Conservation (phyloP, 2,888 invertebrate genomes). For the Hedychridium roseum region DNA sequence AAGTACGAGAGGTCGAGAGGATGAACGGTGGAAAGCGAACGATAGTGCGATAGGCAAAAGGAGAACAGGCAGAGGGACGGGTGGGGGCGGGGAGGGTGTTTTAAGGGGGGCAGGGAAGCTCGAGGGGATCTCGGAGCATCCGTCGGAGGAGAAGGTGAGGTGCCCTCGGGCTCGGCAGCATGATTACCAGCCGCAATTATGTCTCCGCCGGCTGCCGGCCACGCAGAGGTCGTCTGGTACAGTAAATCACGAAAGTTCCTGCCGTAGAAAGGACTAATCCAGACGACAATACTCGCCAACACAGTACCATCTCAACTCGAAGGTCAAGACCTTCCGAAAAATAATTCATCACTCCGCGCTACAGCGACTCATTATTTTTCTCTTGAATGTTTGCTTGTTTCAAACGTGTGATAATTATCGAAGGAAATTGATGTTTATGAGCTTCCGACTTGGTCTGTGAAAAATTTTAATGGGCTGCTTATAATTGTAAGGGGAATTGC, state of each 20-base stretch:
- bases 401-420: too few species aligned
- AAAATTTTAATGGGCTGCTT: too few species aligned
- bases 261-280: background rate
- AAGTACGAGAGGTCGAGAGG: slow-evolving; percentile 17
- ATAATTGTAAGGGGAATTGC: too few species aligned
- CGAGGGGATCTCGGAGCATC: too few species aligned
- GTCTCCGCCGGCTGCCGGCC: slow-evolving; percentile 52
- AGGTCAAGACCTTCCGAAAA: slow-evolving; percentile 7
- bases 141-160: slow-evolving; percentile 19
- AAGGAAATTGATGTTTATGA: too few species aligned
- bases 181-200: slow-evolving; percentile 60
- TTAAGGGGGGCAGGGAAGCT: slow-evolving; percentile 1
- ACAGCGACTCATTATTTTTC: slow-evolving; percentile 2
- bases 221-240: slow-evolving; percentile 53
- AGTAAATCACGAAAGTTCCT: slow-evolving; percentile 38
- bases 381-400: too few species aligned
- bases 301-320: background rate
- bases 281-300: slow-evolving; percentile 8
- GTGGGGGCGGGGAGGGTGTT: slow-evolving; percentile 8
- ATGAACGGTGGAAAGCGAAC: too few species aligned
- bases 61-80: slow-evolving; percentile 24
- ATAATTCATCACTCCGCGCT: slow-evolving; percentile 3
- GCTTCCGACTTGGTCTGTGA: too few species aligned
- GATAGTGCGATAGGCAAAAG: too few species aligned
- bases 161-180: slow-evolving; percentile 42